Evolutionary conservation across 2,113 vertebrate species (phyloP).

Genomic region (Speoplatyrhinus poulsoni): DNA sequence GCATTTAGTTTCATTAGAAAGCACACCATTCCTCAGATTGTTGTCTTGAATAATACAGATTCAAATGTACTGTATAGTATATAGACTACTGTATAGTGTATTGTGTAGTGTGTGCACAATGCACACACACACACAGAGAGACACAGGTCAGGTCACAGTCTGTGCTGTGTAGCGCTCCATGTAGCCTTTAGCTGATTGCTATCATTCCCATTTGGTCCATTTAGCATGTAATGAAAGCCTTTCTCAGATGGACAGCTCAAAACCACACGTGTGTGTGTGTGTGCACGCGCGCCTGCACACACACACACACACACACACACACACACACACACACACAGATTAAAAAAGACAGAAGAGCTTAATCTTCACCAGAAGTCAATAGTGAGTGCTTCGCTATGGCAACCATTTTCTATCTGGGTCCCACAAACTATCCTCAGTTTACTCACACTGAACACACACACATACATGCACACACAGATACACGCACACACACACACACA

Average conservation of each 20-base stretch:
- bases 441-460: not conserved
- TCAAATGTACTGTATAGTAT: no score
- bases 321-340: constrained; percentile 35
- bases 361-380: constrained; percentile 51
- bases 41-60: not conserved
- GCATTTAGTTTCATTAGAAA: no score
- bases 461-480: not conserved
- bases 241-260: constrained; percentile 28
- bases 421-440: not conserved
- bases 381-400: constrained; percentile 49
- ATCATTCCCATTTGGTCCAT: constrained; percentile 55
- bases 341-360: not conserved
- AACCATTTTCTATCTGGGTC: constrained; percentile 25
- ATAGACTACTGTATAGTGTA: no score
- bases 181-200: constrained; percentile 47
- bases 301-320: not conserved
- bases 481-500: constrained; percentile 6
- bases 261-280: not conserved
- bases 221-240: constrained; percentile 44
- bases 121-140: constrained; percentile 1
- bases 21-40: no score
- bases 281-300: not conserved
- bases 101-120: not conserved
- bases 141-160: constrained; percentile 30
- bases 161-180: constrained; percentile 30